Conservation (phyloP, 2,113 vertebrate genomes). For the Sebastes schlegelii region DNA sequence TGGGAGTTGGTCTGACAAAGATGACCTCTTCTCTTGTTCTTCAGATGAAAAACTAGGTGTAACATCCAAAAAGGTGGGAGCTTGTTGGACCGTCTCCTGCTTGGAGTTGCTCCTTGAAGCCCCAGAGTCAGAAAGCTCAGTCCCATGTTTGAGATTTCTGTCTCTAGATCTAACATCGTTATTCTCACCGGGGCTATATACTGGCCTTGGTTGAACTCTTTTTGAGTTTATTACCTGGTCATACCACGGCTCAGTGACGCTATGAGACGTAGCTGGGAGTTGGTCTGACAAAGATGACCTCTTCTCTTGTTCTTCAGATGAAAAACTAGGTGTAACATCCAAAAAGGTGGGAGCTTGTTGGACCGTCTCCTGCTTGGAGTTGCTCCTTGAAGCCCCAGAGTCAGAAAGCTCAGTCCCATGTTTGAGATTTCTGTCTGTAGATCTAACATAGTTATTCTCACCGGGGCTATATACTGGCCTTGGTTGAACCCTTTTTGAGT, state of each 20-base stretch:
- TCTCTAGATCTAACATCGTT: not conserved
- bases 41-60: slow-evolving; percentile 2
- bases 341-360: not conserved
- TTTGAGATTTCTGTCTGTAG: slow-evolving; percentile 2
- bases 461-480: not conserved
- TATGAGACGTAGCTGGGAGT: not conserved
- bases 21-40: slow-evolving; percentile 7
- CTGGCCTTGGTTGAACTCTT: slow-evolving; percentile 28
- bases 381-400: not conserved
- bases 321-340: not conserved
- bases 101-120: not conserved
- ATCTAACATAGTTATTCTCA: not conserved
- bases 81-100: not conserved
- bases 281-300: not conserved
- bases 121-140: not conserved
- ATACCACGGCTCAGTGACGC: not conserved
- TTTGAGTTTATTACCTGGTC: slow-evolving; percentile 73
- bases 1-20: not conserved
- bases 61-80: not conserved
- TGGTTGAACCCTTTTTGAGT: not conserved
- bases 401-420: not conserved
- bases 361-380: not conserved
- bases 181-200: not conserved
- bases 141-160: not conserved
- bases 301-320: slow-evolving; percentile 23